These are phyloP conservation scores for Sciurus vulgaris DNA, from an alignment of 2,797 vertebrate species.

Conservation along the genomic window DNA sequence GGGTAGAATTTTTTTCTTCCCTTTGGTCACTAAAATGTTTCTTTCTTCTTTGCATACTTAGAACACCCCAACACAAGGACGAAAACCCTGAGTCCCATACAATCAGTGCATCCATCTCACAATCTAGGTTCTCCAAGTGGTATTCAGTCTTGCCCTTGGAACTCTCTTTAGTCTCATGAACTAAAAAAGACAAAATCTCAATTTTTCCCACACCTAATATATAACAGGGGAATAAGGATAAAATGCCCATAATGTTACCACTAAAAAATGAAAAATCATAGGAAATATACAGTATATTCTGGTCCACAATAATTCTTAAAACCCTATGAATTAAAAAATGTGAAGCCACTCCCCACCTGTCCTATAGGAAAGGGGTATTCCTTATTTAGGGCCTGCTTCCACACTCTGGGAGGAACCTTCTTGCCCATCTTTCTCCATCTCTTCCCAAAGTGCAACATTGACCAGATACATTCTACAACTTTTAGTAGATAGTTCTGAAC, in stretches of 20 bases:
- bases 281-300: background rate
- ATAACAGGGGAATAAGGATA: background rate
- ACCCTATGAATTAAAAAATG: background rate
- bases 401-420: background rate
- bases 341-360: background rate
- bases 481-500: background rate
- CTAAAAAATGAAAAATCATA: background rate
- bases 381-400: background rate
- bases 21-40: background rate
- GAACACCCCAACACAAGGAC: background rate
- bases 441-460: background rate
- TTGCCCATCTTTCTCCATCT: background rate
- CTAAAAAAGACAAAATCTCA: background rate
- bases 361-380: background rate
- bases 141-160: background rate
- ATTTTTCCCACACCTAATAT: background rate
- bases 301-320: background rate
- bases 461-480: background rate
- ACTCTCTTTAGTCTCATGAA: background rate
- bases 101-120: background rate
- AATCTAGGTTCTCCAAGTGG: background rate
- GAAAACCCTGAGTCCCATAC: background rate
- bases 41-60: constrained; percentile 17
- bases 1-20: background rate
- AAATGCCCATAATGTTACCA: background rate